Conservation (phyloP, 2,797 vertebrate genomes). For the Chelon labrosus region DNA sequence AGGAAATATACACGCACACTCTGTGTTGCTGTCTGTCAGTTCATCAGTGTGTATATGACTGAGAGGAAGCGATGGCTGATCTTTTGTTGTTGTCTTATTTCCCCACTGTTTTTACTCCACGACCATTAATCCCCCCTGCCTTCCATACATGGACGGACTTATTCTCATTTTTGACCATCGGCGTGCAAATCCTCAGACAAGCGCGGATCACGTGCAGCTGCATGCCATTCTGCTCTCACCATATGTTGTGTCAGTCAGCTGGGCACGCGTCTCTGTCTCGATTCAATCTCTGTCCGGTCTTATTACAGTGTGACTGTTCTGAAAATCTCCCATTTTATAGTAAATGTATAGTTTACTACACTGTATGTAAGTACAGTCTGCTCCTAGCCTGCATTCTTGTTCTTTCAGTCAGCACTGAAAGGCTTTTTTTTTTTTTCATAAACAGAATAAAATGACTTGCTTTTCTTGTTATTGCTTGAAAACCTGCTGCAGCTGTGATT, state of each 20-base stretch:
- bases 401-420: neutral
- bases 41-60: conserved; percentile 18
- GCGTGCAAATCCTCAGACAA: conserved; percentile 51
- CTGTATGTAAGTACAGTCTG: neutral
- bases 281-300: conserved; percentile 40
- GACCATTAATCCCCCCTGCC: conserved; percentile 39
- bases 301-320: conserved; percentile 20
- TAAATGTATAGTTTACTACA: conserved; percentile 26
- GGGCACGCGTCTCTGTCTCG: conserved; percentile 29
- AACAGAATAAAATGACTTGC: too few species aligned
- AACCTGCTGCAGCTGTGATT: too few species aligned
- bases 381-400: conserved; percentile 7
- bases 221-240: conserved; percentile 35
- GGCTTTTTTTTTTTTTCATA: too few species aligned
- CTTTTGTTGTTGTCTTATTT: conserved; percentile 8
- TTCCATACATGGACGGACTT: neutral
- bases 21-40: conserved; percentile 11
- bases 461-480: too few species aligned
- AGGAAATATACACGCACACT: conserved; percentile 11
- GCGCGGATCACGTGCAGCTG: conserved; percentile 28
- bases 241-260: conserved; percentile 54
- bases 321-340: conserved; percentile 33
- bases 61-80: neutral
- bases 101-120: neutral
- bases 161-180: conserved; percentile 31